Conservation (phyloP, 2,797 vertebrate species). For the Helostoma temminkii region DNA sequence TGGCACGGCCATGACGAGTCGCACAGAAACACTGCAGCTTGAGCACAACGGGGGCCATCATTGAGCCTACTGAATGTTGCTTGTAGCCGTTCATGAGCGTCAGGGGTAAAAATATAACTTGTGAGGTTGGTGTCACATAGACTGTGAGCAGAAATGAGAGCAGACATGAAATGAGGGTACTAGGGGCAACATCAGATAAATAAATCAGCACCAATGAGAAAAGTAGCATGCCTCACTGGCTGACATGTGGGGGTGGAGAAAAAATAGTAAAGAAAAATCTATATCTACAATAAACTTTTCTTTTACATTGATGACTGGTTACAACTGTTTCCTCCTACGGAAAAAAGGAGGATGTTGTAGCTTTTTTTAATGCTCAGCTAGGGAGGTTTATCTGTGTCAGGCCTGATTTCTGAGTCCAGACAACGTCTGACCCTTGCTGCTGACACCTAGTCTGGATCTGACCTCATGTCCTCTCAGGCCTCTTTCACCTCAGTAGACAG, state of each 20-base stretch:
- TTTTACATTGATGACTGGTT: conserved; percentile 80
- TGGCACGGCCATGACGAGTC: background rate
- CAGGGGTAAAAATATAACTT: conserved; percentile 26
- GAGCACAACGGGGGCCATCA: background rate
- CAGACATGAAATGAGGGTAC: conserved; percentile 56
- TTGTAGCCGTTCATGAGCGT: conserved; percentile 6
- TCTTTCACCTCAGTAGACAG: conserved; percentile 18
- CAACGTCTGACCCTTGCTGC: conserved; percentile 19
- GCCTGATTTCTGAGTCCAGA: conserved; percentile 30
- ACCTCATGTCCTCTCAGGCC: conserved; percentile 18
- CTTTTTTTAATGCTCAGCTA: conserved; percentile 44
- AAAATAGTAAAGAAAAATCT: conserved; percentile 73
- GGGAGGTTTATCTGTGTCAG: conserved; percentile 59
- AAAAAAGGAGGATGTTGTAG: conserved; percentile 39
- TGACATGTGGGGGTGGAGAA: conserved; percentile 57
- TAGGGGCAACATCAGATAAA: conserved; percentile 57
- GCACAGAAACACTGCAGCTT: background rate
- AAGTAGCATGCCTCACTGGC: conserved; percentile 44
- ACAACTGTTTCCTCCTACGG: conserved; percentile 45
- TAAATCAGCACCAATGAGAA: conserved; percentile 66
- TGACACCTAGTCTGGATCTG: conserved; percentile 18
- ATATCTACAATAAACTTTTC: conserved; percentile 76
- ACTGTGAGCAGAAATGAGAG: conserved; percentile 38
- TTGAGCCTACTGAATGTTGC: conserved; percentile 5
- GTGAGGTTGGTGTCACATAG: conserved; percentile 29